Percentiles rank a stretch among this genome's conserved stretches.
These are phyloP conservation scores for Herpailurus yagouaroundi DNA, from an alignment of 2,113 vertebrate genomes.

Conservation along the genomic window DNA sequence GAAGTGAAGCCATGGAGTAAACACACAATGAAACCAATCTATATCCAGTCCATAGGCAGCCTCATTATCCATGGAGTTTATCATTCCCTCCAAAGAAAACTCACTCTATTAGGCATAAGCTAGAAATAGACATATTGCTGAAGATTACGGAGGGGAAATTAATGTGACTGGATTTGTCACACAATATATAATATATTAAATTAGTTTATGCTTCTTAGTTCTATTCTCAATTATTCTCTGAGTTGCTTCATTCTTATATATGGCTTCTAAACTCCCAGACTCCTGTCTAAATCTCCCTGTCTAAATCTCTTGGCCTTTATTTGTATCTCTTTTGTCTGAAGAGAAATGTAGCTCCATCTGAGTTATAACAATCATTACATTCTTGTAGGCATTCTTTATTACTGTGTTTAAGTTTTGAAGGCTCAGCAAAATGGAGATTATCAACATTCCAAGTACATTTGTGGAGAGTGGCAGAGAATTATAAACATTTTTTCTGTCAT, in stretches of 20 bases:
- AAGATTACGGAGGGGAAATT: neutral
- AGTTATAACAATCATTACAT: neutral
- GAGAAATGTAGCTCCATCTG: neutral
- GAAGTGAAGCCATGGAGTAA: neutral
- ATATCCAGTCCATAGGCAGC: neutral
- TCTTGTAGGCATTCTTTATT: neutral
- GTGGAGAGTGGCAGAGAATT: neutral
- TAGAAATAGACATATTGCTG: neutral
- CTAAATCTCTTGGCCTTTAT: neutral
- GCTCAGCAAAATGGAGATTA: neutral
- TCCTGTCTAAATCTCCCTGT: neutral
- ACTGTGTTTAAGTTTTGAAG: neutral
- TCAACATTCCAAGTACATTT: neutral
- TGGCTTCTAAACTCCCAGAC: neutral
- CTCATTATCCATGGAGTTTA: neutral
- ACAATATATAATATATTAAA: neutral
- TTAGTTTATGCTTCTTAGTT: neutral
- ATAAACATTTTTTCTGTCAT: neutral
- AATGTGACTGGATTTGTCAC: neutral
- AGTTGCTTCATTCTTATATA: neutral
- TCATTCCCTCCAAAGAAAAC: neutral
- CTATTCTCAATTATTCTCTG: neutral
- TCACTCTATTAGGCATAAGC: neutral
- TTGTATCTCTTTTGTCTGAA: neutral
- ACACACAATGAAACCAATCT: neutral